Base-by-base conservation (phyloP, 2,113 vertebrate genomes). In the Pollachius pollachius region DNA sequence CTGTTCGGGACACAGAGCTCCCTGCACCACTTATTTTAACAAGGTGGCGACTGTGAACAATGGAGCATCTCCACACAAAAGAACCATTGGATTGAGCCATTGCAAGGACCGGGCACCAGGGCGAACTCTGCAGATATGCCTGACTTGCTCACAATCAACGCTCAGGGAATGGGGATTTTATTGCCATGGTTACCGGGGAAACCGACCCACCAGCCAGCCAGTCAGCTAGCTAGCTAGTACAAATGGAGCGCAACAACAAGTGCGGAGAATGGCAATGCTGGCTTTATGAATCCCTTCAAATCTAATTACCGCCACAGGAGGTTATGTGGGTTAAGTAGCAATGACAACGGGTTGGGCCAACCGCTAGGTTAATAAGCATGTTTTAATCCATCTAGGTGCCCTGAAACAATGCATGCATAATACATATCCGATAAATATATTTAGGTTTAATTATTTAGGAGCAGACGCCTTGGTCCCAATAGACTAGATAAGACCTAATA, bases 171-270 rank as follows among this genome's bases (percentile, higher is more conserved):
- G 41, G 41, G 87, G 86, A 87, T 78, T 80, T 79, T 4, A 80
- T 93, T 72, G 19, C 86, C 87, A 88, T 88, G 74, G 87, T 69
- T 73, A 92, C 91, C 27, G 19, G 70, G 67, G 76, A 84, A 84
- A 68, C 72, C 73, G 54, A n/a, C 54, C 5, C 69, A 79, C 77
- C 79, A 85, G 78, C 76, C 64, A 66, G 34, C 58, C 30, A 86
- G 81, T 81, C 68, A 30, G 23, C 61, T 64, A 85, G 41, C 41
- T 13, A 48, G 41, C 41, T 9, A 12, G 41, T 9, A 88, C 74
- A 85, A 90, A 90, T 61, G 81, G 85, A 75, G 77, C 57, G 68
- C 27, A 71, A 67, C 62, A 67, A 80, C 78, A 78, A 87, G 41
- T 48, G 75, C 81, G 80, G 27, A 15, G 18, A 23, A 19, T n/a